A percentile compares a stretch with the other conserved stretches of the same genome.
These are phyloP conservation scores for Austrofundulus limnaeus DNA, from an alignment of 2,113 vertebrate species.

Conservation along the genomic window DNA sequence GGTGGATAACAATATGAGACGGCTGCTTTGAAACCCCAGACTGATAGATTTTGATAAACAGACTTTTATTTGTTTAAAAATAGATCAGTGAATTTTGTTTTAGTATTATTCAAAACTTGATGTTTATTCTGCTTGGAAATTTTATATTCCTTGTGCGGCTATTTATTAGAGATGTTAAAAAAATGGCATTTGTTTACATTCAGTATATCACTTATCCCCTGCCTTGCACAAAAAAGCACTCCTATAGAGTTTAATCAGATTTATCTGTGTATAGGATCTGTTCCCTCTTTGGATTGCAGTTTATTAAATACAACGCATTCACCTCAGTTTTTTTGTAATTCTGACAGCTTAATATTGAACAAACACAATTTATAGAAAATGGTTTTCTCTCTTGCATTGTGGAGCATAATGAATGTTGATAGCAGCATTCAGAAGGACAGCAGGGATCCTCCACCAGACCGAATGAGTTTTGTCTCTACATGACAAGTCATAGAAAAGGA, in stretches of 20 bases:
- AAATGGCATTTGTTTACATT: no score
- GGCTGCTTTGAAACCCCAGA: slow-evolving; percentile 29
- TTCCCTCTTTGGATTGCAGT: slow-evolving; percentile 7
- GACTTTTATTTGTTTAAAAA: background rate
- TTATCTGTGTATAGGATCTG: background rate
- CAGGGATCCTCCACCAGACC: slow-evolving; percentile 6
- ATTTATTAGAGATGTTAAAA: no score
- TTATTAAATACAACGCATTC: slow-evolving; percentile 15
- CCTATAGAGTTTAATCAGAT: no score
- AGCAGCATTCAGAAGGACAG: slow-evolving; percentile 22
- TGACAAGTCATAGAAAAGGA: slow-evolving; percentile 24
- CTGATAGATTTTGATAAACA: slow-evolving; percentile 12
- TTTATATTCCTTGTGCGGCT: no score
- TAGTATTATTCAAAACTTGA: background rate
- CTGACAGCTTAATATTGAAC: slow-evolving; percentile 38
- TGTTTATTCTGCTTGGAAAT: background rate
- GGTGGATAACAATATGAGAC: slow-evolving; percentile 35
- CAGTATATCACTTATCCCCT: no score
- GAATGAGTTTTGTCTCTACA: slow-evolving; percentile 37
- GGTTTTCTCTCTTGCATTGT: slow-evolving; percentile 30
- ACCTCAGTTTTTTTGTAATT: slow-evolving; percentile 34
- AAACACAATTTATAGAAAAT: slow-evolving; percentile 58
- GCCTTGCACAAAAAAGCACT: no score
- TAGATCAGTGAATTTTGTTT: background rate
- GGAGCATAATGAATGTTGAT: slow-evolving; percentile 37